phyloP scores from a whole-genome alignment of 2,113 vertebrate species.

The Paradisaea rubra region DNA sequence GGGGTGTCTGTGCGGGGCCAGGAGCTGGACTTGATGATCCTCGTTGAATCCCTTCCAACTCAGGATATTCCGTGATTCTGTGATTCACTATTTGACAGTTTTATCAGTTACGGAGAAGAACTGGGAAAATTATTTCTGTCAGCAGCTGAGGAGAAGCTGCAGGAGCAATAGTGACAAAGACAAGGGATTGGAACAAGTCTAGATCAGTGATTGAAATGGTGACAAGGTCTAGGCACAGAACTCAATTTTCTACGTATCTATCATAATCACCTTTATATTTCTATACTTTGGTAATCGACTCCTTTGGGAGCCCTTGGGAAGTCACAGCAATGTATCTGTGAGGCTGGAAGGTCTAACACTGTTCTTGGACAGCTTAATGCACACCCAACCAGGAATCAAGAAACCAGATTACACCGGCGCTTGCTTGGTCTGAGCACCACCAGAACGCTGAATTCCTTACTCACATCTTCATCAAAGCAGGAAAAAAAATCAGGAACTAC shows the following conservation, averaged over 20 bases:
- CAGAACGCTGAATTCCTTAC: neutral
- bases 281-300: neutral
- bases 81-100: neutral
- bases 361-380: neutral
- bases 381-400: neutral
- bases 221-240: neutral
- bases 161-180: neutral
- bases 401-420: neutral
- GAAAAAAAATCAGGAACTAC: neutral
- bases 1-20: neutral
- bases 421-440: neutral
- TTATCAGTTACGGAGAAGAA: neutral
- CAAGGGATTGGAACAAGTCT: neutral
- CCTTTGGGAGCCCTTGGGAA: neutral
- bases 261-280: neutral
- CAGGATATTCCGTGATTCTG: neutral
- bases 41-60: fast-evolving
- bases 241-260: neutral
- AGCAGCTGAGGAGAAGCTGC: neutral
- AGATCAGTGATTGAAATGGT: neutral
- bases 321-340: neutral
- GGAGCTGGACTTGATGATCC: fast-evolving
- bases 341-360: neutral
- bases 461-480: neutral
- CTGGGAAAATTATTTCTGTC: neutral